phyloP scores from a whole-genome alignment of 1,140 invertebrate species.

The Spodoptera frugiperda region DNA sequence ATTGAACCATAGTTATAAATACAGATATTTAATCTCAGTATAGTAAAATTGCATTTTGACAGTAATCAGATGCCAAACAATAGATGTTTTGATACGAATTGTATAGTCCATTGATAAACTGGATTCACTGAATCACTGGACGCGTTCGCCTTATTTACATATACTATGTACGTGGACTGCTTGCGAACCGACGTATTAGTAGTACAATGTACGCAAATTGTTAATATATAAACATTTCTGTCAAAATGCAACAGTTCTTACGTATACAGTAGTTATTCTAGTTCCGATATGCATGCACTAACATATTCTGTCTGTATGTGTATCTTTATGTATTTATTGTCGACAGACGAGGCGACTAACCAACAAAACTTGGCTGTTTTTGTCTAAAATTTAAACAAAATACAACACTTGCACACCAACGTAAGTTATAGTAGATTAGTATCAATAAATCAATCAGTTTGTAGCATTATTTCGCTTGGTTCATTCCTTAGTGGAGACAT shows the following conservation, averaged over 20 bases:
- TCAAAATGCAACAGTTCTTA: not conserved
- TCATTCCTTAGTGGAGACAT: not conserved
- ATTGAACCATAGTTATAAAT: too few species aligned
- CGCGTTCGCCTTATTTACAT: not conserved
- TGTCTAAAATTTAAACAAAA: constrained; percentile 54
- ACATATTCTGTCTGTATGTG: constrained; percentile 38
- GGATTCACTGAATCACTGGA: too few species aligned
- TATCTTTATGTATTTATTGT: constrained; percentile 54
- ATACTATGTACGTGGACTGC: not conserved
- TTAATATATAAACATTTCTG: too few species aligned
- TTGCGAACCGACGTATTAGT: too few species aligned
- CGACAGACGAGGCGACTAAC: constrained; percentile 52
- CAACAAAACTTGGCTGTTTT: constrained; percentile 52
- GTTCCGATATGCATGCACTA: constrained; percentile 26
- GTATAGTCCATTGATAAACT: not conserved
- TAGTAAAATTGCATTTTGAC: not conserved
- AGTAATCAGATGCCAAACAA: not conserved
- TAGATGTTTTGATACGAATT: not conserved
- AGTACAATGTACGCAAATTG: too few species aligned
- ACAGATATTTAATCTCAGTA: too few species aligned
- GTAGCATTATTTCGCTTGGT: constrained; percentile 25
- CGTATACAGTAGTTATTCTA: not conserved
- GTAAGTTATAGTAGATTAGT: constrained; percentile 44
- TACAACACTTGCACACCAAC: constrained; percentile 53
- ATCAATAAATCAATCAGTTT: not conserved